phyloP scores from a whole-genome alignment of 2,797 vertebrate species.

The Periophthalmus magnuspinnatus region DNA sequence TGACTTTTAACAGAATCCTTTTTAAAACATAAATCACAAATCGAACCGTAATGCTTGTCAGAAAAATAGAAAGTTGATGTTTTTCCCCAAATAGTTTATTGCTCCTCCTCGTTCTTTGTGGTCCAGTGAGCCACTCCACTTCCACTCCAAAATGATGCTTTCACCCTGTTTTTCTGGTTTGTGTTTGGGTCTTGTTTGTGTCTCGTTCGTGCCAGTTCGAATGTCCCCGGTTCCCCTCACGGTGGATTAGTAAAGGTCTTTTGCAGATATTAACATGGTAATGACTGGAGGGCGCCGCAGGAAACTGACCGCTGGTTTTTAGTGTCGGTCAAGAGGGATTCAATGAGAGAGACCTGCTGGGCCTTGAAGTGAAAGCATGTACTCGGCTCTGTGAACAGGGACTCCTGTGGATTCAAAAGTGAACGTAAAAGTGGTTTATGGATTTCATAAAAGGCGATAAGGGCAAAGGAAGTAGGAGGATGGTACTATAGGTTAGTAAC shows the following conservation, averaged over 20 bases:
- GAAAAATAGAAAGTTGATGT: no score
- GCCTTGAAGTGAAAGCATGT: slow-evolving; percentile 58
- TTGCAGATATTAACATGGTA: slow-evolving; percentile 69
- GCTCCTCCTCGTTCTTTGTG: no score
- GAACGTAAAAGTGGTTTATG: not conserved
- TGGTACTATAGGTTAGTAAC: no score
- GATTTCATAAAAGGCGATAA: not conserved
- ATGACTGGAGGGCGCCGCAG: slow-evolving; percentile 53
- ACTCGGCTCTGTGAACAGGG: slow-evolving; percentile 21
- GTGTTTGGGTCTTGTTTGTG: not conserved
- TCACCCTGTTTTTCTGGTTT: slow-evolving; percentile 11
- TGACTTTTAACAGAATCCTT: no score
- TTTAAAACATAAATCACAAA: no score
- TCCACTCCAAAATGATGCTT: not conserved
- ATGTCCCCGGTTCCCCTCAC: slow-evolving; percentile 24
- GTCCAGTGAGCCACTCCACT: slow-evolving; percentile 6
- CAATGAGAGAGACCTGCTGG: slow-evolving; percentile 66
- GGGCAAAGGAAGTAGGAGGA: not conserved
- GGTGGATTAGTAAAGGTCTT: slow-evolving; percentile 24
- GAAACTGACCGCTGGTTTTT: slow-evolving; percentile 41
- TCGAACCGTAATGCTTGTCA: no score
- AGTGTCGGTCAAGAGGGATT: slow-evolving; percentile 46
- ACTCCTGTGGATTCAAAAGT: not conserved
- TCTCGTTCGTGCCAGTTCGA: slow-evolving; percentile 14
- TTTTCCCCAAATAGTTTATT: no score